Percentiles rank a stretch among this genome's conserved stretches.
These are phyloP conservation scores for Mustela lutreola DNA, from an alignment of 2,113 vertebrate genomes.

Conservation along the genomic window DNA sequence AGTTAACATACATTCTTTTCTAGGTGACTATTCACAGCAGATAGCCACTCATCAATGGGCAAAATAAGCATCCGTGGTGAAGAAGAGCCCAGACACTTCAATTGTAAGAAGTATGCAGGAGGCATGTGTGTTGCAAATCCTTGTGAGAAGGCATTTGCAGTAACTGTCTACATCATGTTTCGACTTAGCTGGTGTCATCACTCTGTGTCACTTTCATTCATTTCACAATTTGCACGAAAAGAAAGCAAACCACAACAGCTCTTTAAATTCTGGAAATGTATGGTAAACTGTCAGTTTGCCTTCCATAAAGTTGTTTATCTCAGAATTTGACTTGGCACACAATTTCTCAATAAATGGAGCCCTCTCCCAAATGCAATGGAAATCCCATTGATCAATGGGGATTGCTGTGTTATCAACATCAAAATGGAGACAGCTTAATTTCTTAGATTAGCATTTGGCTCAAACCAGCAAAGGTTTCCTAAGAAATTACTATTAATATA, in stretches of 20 bases:
- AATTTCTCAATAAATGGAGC: conserved; percentile 18
- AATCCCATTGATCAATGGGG: conserved; percentile 51
- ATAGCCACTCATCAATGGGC: not conserved
- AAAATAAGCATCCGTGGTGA: not conserved
- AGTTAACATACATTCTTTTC: not conserved
- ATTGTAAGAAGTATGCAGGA: not conserved
- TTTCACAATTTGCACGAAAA: conserved; percentile 26
- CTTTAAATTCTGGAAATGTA: conserved; percentile 71
- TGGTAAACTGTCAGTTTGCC: conserved; percentile 80
- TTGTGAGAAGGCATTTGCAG: conserved; percentile 26
- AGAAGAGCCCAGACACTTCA: not conserved
- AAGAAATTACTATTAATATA: conserved; percentile 65
- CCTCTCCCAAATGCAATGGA: conserved; percentile 35
- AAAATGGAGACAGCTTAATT: conserved; percentile 45
- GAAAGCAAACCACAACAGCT: conserved; percentile 60
- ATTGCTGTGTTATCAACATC: conserved; percentile 20
- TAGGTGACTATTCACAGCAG: not conserved
- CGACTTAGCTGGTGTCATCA: conserved; percentile 64
- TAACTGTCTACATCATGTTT: conserved; percentile 67
- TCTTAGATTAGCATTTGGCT: conserved; percentile 58
- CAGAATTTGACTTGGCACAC: conserved; percentile 51
- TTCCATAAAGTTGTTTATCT: conserved; percentile 63
- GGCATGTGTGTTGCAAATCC: not conserved
- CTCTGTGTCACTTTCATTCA: conserved; percentile 60
- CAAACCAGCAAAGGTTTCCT: not conserved